Evolutionary conservation across 2,888 invertebrate species (phyloP).

Genomic region (Coecobrya sp.): DNA sequence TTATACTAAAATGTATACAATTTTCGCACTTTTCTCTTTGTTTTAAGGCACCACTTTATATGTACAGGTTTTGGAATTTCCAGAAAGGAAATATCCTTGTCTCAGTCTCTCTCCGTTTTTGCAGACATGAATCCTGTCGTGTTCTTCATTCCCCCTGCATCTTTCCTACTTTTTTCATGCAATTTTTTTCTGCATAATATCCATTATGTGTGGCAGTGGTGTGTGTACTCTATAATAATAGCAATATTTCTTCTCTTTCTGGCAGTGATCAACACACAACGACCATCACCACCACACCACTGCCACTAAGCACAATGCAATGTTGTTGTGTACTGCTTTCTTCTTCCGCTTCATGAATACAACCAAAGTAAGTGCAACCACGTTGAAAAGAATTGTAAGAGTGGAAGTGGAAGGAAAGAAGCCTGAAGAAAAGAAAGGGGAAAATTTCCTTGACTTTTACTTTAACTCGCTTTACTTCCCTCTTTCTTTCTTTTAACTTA

Average conservation of each 20-base stretch:
- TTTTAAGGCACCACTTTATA: constrained; percentile 56
- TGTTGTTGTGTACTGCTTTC: constrained; percentile 56
- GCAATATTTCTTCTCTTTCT: constrained; percentile 20
- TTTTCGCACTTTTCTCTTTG: not conserved
- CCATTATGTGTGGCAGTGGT: constrained; percentile 24
- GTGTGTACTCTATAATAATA: not conserved
- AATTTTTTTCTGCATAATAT: constrained; percentile 56
- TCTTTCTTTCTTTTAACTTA: constrained; percentile 32
- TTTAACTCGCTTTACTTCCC: constrained; percentile 47
- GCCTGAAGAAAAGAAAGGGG: constrained; percentile 50
- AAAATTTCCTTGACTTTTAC: constrained; percentile 79
- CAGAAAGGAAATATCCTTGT: constrained; percentile 37
- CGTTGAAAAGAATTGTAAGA: not conserved
- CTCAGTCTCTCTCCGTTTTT: constrained; percentile 39
- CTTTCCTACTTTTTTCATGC: constrained; percentile 21
- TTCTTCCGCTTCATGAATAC: constrained; percentile 66
- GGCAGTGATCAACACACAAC: constrained; percentile 48
- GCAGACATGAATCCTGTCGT: constrained; percentile 32
- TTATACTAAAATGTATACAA: not conserved
- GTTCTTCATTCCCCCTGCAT: constrained; percentile 38
- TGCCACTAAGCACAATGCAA: constrained; percentile 30
- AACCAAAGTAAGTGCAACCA: constrained; percentile 11
- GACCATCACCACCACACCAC: constrained; percentile 35
- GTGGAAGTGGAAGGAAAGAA: not conserved
- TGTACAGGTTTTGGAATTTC: constrained; percentile 8